Base-by-base conservation (phyloP, 2,888 invertebrate species). In the Mellilla xanthometata region DNA sequence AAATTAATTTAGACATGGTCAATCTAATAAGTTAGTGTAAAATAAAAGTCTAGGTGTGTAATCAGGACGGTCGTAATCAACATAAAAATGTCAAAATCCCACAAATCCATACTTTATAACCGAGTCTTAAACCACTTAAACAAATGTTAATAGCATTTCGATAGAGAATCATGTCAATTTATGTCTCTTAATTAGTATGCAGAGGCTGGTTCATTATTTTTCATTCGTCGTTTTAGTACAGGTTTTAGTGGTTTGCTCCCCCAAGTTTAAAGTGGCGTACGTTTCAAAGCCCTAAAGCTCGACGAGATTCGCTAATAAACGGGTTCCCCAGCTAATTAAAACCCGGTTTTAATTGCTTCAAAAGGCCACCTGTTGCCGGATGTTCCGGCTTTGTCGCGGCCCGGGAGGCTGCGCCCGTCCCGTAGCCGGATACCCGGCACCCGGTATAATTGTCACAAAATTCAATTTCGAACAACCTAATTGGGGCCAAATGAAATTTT, bases 321-420 rank as follows among this genome's bases (percentile, higher is more conserved):
- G 73, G 73, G 65, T 76, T 80, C 88, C 89, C 89, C 84, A 75
- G 79, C 85, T 88, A 89, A 90, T 90, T 90, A 89, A 84, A 87
- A 82, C 69, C 73, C 72, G 66, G 69, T 88, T 88, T 90, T 90
- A 90, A 90, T 90, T 90, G 88, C 82, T 79, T 62, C 65, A 78
- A 75, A 81, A 66, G 68, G 75, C 79, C 86, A 90, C 90, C 88
- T 90, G 90, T 90, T 90, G 90, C 85, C 51, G 45, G 28, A 59
- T 62, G 45, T 33, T 62, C 68, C 63, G 59, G 68, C 70, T 63
- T 60, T 59, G 56, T 65, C 54, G 44, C 58, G 42, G 50, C 41
- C 68, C 71, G 67, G 69, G 83, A 81, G 76, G 77, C 81, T 83
- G 80, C 60, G 57, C 72, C 55, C 79, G 87, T 78, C 89, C 89